Conservation (phyloP, 2,113 vertebrate genomes). For the Albula goreensis region DNA sequence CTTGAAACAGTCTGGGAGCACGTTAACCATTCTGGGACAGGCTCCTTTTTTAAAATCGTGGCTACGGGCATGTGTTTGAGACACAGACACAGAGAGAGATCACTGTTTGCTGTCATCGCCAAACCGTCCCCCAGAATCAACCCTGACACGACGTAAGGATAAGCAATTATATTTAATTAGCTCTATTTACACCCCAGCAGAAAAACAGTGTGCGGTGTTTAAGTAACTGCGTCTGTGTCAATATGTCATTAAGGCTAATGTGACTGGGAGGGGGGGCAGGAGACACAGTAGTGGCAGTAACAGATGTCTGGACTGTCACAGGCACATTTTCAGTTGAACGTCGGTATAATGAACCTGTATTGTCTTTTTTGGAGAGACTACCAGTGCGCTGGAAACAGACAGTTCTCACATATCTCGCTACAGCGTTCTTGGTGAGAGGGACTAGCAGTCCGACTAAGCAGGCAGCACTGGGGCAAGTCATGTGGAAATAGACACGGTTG, state of each 20-base stretch:
- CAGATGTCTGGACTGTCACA: constrained; percentile 48
- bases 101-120: constrained; percentile 2
- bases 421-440: not conserved
- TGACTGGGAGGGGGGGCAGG: constrained; percentile 49
- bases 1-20: not conserved
- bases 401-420: not conserved
- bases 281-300: constrained; percentile 37
- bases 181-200: constrained; percentile 51
- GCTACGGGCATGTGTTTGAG: constrained; percentile 15
- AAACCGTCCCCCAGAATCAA: constrained; percentile 35
- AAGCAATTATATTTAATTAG: constrained; percentile 51
- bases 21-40: not conserved
- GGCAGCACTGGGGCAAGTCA: not conserved
- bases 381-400: not conserved
- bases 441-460: not conserved
- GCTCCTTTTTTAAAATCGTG: constrained; percentile 8
- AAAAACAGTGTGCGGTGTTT: constrained; percentile 50
- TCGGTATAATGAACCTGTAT: not conserved
- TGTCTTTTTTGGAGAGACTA: not conserved
- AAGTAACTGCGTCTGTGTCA: constrained; percentile 52
- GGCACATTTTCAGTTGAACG: constrained; percentile 19
- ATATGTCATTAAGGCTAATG: constrained; percentile 57
- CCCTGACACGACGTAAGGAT: constrained; percentile 38
- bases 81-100: constrained; percentile 15
- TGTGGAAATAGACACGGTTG: not conserved